A percentile compares a stretch with the other conserved stretches of the same genome.
phyloP scores from a whole-genome alignment of 2,797 vertebrate genomes.

The Esox lucius region DNA sequence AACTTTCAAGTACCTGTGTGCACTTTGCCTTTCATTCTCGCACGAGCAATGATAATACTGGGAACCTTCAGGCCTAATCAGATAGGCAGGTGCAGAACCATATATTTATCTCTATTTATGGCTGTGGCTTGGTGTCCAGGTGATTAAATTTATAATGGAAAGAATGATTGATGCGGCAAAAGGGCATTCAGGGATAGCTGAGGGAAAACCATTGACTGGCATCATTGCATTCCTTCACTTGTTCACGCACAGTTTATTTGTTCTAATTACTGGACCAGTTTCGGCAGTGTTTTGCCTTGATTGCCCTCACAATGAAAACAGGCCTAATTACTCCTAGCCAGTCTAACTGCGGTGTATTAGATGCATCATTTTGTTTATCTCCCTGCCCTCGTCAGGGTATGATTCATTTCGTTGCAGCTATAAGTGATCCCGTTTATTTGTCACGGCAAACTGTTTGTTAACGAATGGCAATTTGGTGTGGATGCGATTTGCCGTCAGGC shows the following conservation, averaged over 20 bases:
- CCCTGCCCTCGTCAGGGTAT: too few species aligned
- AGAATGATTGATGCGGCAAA: background rate
- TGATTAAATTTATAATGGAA: background rate
- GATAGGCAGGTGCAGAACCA: background rate
- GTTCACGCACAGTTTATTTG: conserved; percentile 43
- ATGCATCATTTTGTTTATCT: too few species aligned
- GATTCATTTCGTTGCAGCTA: background rate
- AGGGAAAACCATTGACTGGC: background rate
- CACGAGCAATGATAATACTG: too few species aligned
- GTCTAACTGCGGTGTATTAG: background rate
- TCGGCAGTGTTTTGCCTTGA: conserved; percentile 33
- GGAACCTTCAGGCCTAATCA: background rate
- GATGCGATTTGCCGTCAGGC: conserved; percentile 35
- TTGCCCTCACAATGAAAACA: background rate
- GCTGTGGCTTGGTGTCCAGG: background rate
- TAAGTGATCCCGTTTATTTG: conserved; percentile 28
- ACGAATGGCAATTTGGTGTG: conserved; percentile 36
- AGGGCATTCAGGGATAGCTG: background rate
- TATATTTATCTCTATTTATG: background rate
- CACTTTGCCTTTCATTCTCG: too few species aligned
- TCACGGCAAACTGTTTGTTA: conserved; percentile 50
- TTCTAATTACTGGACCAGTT: conserved; percentile 45
- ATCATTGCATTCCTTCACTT: conserved; percentile 3
- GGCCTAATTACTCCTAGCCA: background rate
- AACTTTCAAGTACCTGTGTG: too few species aligned